Evolutionary conservation across 2,113 vertebrate genomes (phyloP).

Genomic region (Orycteropus afer): DNA sequence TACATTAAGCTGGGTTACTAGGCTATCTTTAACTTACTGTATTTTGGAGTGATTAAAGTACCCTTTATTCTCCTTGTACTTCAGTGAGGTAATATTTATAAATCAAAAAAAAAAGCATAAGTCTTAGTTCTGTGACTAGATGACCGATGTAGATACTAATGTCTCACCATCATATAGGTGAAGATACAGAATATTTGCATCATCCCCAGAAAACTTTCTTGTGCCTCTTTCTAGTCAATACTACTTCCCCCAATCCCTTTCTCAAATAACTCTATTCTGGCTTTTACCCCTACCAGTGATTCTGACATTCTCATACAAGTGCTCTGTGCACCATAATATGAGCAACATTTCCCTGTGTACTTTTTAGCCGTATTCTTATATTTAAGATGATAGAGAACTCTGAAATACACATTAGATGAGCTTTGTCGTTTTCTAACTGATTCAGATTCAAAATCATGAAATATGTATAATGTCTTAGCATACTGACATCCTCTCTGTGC

Average conservation of each 20-base stretch:
- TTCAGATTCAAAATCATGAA: constrained; percentile 46
- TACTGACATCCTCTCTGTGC: background rate
- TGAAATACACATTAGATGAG: background rate
- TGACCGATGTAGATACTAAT: background rate
- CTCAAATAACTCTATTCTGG: background rate
- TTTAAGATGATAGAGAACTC: background rate
- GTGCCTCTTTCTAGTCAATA: background rate
- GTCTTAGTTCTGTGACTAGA: background rate
- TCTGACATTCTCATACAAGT: background rate
- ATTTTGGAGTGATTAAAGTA: constrained; percentile 28
- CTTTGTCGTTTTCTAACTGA: constrained; percentile 43
- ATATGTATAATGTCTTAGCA: background rate
- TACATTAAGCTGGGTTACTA: background rate
- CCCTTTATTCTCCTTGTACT: background rate
- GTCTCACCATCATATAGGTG: background rate
- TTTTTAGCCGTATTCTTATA: constrained; percentile 40
- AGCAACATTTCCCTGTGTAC: background rate
- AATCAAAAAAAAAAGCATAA: constrained; percentile 8
- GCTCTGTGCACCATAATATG: background rate
- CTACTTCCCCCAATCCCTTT: background rate
- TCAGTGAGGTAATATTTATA: constrained; percentile 30
- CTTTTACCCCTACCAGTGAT: background rate
- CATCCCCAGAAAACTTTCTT: constrained; percentile 4
- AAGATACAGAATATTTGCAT: background rate
- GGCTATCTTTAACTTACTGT: background rate